These are phyloP conservation scores for Ceryle rudis DNA, from an alignment of 2,797 vertebrate species.

Conservation along the genomic window DNA sequence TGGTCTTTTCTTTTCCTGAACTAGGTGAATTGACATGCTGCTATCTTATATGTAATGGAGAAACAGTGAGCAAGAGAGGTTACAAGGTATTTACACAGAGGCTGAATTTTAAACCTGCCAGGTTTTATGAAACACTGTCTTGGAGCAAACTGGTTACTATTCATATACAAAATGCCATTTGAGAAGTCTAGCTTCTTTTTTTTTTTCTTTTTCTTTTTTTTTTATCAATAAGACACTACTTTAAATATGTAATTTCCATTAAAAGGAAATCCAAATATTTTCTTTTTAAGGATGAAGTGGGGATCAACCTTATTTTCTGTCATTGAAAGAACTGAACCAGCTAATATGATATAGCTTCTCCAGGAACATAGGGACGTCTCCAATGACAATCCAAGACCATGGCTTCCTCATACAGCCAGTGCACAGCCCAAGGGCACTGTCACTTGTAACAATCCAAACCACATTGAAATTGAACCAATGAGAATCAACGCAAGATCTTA, in stretches of 20 bases:
- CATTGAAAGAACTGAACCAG: neutral
- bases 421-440: neutral
- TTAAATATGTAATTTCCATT: neutral
- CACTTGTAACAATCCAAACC: neutral
- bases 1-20: neutral
- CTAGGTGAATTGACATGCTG: neutral
- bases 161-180: neutral
- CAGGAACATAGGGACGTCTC: neutral
- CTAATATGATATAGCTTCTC: neutral
- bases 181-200: neutral
- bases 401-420: neutral
- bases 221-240: neutral
- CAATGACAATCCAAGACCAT: neutral
- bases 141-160: neutral
- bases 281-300: neutral
- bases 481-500: neutral
- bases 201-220: neutral
- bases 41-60: neutral
- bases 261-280: neutral
- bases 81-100: neutral
- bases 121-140: neutral
- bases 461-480: fast-evolving
- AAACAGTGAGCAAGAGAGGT: neutral
- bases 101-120: neutral
- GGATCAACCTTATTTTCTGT: neutral